Percentiles rank a stretch among this genome's conserved stretches.
These are phyloP conservation scores for Acholoe squamosa DNA, from an alignment of 2,888 invertebrate species.

Conservation along the genomic window DNA sequence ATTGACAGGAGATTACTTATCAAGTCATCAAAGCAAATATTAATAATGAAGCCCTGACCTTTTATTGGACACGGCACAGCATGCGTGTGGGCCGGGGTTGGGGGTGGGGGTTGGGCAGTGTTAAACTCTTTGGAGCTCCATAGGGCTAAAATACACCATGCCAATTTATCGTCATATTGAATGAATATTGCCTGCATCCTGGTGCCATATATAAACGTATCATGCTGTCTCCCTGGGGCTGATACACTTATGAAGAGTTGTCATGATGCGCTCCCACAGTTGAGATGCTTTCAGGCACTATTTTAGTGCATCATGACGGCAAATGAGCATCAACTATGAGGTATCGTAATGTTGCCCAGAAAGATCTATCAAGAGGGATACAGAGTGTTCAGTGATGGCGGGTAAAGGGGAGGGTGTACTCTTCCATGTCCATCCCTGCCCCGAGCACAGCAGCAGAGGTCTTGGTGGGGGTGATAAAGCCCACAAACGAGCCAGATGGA, in stretches of 20 bases:
- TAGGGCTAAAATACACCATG: too few relatives aligned
- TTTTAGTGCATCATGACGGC: too few relatives aligned
- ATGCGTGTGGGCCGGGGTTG: slow-evolving; percentile 38
- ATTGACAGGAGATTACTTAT: slow-evolving; percentile 66
- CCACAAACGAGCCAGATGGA: slow-evolving; percentile 35
- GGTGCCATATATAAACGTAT: too few relatives aligned
- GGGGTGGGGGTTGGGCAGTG: background rate
- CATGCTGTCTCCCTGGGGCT: too few relatives aligned
- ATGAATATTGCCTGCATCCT: too few relatives aligned
- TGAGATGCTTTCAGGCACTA: too few relatives aligned
- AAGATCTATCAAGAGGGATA: background rate
- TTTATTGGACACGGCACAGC: slow-evolving; percentile 20
- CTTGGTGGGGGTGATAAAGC: background rate
- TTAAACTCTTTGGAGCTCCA: too few relatives aligned
- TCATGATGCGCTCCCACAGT: too few relatives aligned
- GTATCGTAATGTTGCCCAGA: too few relatives aligned
- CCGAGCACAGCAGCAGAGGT: background rate
- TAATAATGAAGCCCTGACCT: slow-evolving; percentile 60
- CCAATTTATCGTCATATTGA: too few relatives aligned
- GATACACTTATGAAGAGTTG: too few relatives aligned
- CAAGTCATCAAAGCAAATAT: slow-evolving; percentile 66
- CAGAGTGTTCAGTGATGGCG: background rate
- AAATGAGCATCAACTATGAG: too few relatives aligned
- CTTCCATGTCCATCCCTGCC: slow-evolving; percentile 22
- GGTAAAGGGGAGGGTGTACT: slow-evolving; percentile 1